A percentile compares a stretch with the other conserved stretches of the same genome.
These are phyloP conservation scores for Diaperis boleti DNA, from an alignment of 2,888 invertebrate genomes.

Conservation along the genomic window DNA sequence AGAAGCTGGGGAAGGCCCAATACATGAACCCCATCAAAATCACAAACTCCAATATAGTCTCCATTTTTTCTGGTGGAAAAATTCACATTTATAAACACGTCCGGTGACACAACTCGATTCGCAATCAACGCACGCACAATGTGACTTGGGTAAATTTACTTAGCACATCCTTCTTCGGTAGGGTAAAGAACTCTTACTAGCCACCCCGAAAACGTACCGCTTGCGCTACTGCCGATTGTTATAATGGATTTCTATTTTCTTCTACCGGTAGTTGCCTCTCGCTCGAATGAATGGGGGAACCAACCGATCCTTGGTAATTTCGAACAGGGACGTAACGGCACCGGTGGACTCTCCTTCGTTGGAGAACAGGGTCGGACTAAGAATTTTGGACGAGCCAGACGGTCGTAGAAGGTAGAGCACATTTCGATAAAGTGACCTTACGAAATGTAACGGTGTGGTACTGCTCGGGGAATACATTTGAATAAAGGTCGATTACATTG, in stretches of 20 bases:
- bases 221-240: slow-evolving; percentile 8
- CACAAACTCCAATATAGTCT: slow-evolving; percentile 58
- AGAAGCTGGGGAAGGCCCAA: slow-evolving; percentile 62
- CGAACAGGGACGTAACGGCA: slow-evolving; percentile 19
- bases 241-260: slow-evolving; percentile 29
- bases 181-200: slow-evolving; percentile 23
- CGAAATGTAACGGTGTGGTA: too few relatives aligned
- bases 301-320: slow-evolving; percentile 10
- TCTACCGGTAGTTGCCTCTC: slow-evolving; percentile 30
- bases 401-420: too few relatives aligned
- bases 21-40: slow-evolving; percentile 57
- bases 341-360: background rate
- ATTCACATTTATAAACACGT: slow-evolving; percentile 34
- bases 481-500: too few relatives aligned
- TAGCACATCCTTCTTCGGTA: slow-evolving; percentile 13
- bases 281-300: slow-evolving; percentile 25
- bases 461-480: too few relatives aligned
- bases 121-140: slow-evolving; percentile 15
- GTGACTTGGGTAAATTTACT: slow-evolving; percentile 16
- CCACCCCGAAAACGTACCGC: slow-evolving; percentile 24
- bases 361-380: too few relatives aligned
- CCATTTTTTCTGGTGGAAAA: slow-evolving; percentile 50
- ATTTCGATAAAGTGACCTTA: too few relatives aligned
- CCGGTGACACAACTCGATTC: slow-evolving; percentile 5
- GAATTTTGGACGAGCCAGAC: too few relatives aligned